Percentiles rank a stretch among this genome's conserved stretches.
These are phyloP conservation scores for Tinamus major DNA, from an alignment of 2,797 vertebrate genomes.

Conservation along the genomic window DNA sequence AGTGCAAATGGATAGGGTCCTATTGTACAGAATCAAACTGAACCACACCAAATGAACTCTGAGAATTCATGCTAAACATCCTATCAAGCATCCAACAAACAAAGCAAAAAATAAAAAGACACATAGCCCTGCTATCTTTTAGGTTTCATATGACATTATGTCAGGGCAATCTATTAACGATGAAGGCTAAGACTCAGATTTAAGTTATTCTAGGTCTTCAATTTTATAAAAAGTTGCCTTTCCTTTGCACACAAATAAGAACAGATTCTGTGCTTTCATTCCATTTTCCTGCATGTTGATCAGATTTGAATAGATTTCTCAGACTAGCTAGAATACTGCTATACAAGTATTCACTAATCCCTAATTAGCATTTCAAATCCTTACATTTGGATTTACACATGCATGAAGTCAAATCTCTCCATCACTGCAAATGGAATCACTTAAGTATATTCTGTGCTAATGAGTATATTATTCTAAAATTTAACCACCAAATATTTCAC, in stretches of 20 bases:
- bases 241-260: not conserved
- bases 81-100: not conserved
- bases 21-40: not conserved
- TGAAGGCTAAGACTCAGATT: not conserved
- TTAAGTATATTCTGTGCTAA: conserved; percentile 30
- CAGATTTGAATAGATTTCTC: not conserved
- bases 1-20: not conserved
- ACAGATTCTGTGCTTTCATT: not conserved
- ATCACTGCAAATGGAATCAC: conserved; percentile 13
- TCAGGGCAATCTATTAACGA: not conserved
- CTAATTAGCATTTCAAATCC: conserved; percentile 66
- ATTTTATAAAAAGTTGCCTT: not conserved
- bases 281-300: too few species aligned
- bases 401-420: conserved; percentile 44
- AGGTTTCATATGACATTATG: not conserved
- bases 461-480: conserved; percentile 19
- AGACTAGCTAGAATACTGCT: conserved; percentile 20
- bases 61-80: not conserved
- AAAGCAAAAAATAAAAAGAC: too few species aligned
- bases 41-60: not conserved
- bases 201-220: not conserved
- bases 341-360: conserved; percentile 49
- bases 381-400: conserved; percentile 58
- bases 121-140: not conserved
- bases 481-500: not conserved